These are phyloP conservation scores for Hirudinaria manillensis DNA, from an alignment of 2,888 invertebrate species.

Conservation along the genomic window DNA sequence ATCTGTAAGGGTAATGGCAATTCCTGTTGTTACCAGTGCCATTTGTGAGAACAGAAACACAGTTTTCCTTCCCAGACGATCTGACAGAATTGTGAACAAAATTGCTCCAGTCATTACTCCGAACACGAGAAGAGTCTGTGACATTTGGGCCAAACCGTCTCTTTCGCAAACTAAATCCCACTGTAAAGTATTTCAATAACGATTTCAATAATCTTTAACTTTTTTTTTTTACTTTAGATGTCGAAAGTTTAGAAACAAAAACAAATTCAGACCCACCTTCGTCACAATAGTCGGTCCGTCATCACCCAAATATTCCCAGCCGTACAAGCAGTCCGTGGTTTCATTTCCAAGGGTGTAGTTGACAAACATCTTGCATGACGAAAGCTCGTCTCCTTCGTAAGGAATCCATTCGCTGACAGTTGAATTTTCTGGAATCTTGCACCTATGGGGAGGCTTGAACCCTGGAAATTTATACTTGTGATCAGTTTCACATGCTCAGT, in stretches of 20 bases:
- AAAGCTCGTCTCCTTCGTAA: constrained; percentile 22
- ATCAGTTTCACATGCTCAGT: constrained; percentile 34
- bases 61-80: constrained; percentile 41
- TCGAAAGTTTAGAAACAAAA: background rate
- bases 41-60: constrained; percentile 41
- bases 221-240: too few species aligned
- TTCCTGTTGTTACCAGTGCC: constrained; percentile 39
- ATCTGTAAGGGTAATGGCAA: constrained; percentile 38
- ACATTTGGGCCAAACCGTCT: constrained; percentile 38
- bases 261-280: constrained; percentile 34
- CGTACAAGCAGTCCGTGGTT: constrained; percentile 34
- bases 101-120: constrained; percentile 43
- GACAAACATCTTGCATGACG: constrained; percentile 34
- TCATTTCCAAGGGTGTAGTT: constrained; percentile 31
- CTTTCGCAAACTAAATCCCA: constrained; percentile 43
- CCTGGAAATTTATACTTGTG: constrained; percentile 9
- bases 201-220: background rate
- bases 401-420: constrained; percentile 31
- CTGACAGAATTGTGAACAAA: constrained; percentile 40
- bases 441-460: constrained; percentile 35
- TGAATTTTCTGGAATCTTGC: constrained; percentile 34
- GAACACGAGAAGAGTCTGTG: constrained; percentile 41
- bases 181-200: constrained; percentile 30
- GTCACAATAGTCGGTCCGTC: constrained; percentile 38
- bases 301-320: constrained; percentile 38